These are phyloP conservation scores for Microchirus variegatus DNA, from an alignment of 2,797 vertebrate species.

Conservation along the genomic window DNA sequence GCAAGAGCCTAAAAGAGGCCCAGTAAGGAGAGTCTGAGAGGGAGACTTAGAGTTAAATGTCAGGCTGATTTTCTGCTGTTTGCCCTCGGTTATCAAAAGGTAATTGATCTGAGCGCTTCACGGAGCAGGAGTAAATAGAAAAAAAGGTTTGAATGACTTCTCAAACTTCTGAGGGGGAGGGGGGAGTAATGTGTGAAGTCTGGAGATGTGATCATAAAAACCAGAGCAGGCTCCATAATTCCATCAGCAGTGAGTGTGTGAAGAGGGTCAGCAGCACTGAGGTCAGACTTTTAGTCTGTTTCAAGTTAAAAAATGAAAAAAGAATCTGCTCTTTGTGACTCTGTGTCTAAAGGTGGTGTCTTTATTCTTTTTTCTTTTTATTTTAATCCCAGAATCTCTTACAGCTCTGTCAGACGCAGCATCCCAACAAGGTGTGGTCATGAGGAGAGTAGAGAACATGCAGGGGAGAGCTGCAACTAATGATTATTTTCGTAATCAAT, in stretches of 20 bases:
- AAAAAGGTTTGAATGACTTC: conserved; percentile 33
- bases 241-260: conserved; percentile 40
- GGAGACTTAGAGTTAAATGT: too few relatives aligned
- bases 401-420: conserved; percentile 7
- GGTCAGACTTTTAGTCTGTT: conserved; percentile 25
- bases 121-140: conserved; percentile 36
- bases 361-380: conserved; percentile 1
- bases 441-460: conserved; percentile 11
- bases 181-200: conserved; percentile 5
- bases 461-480: too few relatives aligned
- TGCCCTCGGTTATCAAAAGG: conserved; percentile 44
- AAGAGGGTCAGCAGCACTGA: conserved; percentile 39
- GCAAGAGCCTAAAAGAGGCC: conserved; percentile 34
- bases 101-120: conserved; percentile 62
- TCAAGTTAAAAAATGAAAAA: conserved; percentile 43
- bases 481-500: too few relatives aligned
- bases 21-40: conserved; percentile 35
- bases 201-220: conserved; percentile 32
- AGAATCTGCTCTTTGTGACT: conserved; percentile 12
- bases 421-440: conserved; percentile 1
- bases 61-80: conserved; percentile 32
- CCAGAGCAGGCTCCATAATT: conserved; percentile 7
- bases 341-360: conserved; percentile 4
- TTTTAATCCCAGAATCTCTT: conserved; percentile 11
- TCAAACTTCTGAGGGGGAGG: conserved; percentile 31